Evolutionary conservation across 2,888 invertebrate genomes (phyloP).

Genomic region (Leptinotarsa tumamoca): DNA sequence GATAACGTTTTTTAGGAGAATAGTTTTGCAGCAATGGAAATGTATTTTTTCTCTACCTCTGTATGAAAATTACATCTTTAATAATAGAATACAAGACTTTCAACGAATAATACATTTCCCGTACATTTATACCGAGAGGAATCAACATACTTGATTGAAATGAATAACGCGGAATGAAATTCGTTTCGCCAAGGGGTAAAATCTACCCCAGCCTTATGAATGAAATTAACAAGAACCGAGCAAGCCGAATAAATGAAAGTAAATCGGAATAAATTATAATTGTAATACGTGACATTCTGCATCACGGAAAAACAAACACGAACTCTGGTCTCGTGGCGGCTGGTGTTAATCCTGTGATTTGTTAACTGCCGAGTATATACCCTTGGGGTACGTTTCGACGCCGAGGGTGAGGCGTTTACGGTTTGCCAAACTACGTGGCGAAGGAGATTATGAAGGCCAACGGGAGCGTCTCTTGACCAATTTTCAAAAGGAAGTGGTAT

Average conservation of each 20-base stretch:
- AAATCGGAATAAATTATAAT: neutral
- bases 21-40: no score
- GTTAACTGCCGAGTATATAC: constrained; percentile 11
- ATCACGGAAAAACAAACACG: neutral
- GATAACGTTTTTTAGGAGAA: no score
- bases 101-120: neutral
- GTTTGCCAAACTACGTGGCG: neutral
- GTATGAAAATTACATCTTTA: neutral
- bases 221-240: constrained; percentile 4
- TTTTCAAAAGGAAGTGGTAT: neutral
- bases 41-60: neutral
- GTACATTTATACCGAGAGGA: neutral
- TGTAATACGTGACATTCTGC: neutral
- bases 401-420: constrained; percentile 1
- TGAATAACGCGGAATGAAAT: constrained; percentile 3
- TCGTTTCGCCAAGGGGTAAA: neutral
- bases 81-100: neutral
- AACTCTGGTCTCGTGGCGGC: neutral
- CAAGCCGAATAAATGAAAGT: constrained; percentile 13
- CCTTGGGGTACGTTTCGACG: neutral
- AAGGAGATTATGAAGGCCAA: neutral
- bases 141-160: constrained; percentile 18
- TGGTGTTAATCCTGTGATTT: neutral
- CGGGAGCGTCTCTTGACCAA: neutral
- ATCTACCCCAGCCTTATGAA: neutral